Base-by-base conservation (phyloP, 2,113 vertebrate species). In the Sinosuthora webbiana region DNA sequence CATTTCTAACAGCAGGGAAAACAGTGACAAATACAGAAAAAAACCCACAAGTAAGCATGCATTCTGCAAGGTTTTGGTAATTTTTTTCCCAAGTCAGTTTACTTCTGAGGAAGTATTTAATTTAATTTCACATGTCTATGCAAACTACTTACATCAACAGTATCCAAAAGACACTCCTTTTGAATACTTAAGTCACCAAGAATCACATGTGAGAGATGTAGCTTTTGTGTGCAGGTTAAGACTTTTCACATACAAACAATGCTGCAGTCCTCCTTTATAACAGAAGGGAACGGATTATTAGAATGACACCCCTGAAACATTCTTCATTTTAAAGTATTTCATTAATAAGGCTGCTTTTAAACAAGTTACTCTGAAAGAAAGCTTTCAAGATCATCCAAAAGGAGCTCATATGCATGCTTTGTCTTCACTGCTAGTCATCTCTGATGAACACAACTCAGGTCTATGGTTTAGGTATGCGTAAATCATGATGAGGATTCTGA, bases 221-320 rank as follows among this genome's bases (percentile, higher is more conserved):
- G 80, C 78, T 95, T 97, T 79, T 78, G 31, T 57, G 39, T n/a
- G 56, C 13, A 73, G 63, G 80, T 87, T 94, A 93, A 57, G 41
- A 81, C 74, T 73, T 93, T 88, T 59, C 82, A 95, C 23, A 62
- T 50, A 95, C 12, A 6, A 96, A 90, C 47, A 83, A 49, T 81
- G 64, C 63, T 59, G 70, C 94, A 87, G 80, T 97, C 92, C 97
- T 97, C 85, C 97, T 98, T 98, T 97, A 97, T 70, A 98, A 98
- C 95, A 98, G 97, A 97, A 98, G 97, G 96, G 52, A 97, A 90
- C 13, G 39, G 68, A 87, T 90, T 95, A 77, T 65, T 73, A 94
- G 85, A 96, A 92, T 76, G 74, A 64, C 92, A 73, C 60, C 94
- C 80, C 86, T 56, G 92, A 87, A 90, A 89, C 80, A 96, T 75